Base-by-base conservation (phyloP, 2,797 vertebrate species). In the Brotula barbata region DNA sequence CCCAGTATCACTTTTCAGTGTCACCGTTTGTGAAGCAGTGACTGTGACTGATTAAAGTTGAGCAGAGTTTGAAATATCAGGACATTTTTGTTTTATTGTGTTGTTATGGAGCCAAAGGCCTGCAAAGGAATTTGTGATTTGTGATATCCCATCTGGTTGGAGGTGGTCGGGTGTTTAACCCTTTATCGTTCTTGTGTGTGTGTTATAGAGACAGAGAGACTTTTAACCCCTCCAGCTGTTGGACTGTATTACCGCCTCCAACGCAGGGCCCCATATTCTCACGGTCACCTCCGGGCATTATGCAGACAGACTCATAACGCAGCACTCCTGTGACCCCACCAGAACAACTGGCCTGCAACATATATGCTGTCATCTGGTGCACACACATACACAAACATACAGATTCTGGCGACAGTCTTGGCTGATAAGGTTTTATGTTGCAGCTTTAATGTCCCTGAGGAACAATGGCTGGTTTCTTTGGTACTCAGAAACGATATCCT, bases 191-290 rank as follows among this genome's bases (percentile, higher is more conserved):
- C 58, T 50, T 48, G 23, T 33, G 15, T 39, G 50, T 65, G 54
- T 55, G 37, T 62, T 6, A 33, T 6, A 33, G 31, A 33, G 31
- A 10, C 6, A 33, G 31, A 33, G 9, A 10, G 16, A 28, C 36
- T 63, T 68, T 58, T 39, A 72, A 42, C 55, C 57, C 68, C 25
- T 16, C 64, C 83, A 88, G 83, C 85, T 88, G 85, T 85, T 87
- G 60, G 41, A 19, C 44, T 67, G 75, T 65, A 85, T 83, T 80
- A 86, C 55, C 73, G 77, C 83, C 59, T 85, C 42, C 46, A 66
- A 44, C 48, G 54, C 20, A 12, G 79, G 64, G 69, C 73, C 67
- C 68, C 75, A 73, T 40, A 67, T 78, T 87, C 69, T 78, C 82
- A 85, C 67, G 60, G 68, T 68, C 74, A 63, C 71, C 59, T 50